Evolutionary conservation across 2,888 invertebrate species (phyloP).

Genomic region (Melanostoma mellinum): DNA sequence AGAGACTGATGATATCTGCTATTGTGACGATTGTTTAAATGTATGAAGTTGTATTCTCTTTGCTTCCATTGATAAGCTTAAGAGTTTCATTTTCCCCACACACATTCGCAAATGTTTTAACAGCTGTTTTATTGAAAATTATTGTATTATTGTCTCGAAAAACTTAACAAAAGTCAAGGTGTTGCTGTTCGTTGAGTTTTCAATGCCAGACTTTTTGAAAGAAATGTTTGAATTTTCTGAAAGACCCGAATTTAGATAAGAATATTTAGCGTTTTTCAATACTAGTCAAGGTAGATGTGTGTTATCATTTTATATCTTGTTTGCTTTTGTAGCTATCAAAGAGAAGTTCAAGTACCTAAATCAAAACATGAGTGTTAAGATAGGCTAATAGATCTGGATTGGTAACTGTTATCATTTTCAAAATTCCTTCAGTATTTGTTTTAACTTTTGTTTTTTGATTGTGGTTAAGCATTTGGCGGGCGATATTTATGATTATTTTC

Average conservation of each 20-base stretch:
- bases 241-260: conserved; percentile 19
- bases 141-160: neutral
- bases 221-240: neutral
- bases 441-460: too few relatives aligned
- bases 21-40: conserved; percentile 88
- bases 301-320: conserved; percentile 7
- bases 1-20: conserved; percentile 87
- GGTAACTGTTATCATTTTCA: too few relatives aligned
- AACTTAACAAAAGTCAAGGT: neutral
- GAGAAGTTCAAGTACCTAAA: conserved; percentile 7
- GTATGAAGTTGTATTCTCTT: conserved; percentile 75
- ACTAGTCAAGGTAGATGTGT: neutral
- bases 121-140: conserved; percentile 27
- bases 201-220: conserved; percentile 49
- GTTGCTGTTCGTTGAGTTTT: conserved; percentile 29
- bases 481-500: too few relatives aligned
- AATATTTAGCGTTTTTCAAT: neutral
- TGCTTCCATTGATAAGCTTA: neutral
- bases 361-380: neutral
- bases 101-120: conserved; percentile 14
- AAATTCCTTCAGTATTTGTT: too few relatives aligned
- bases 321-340: neutral
- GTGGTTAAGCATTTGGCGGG: too few relatives aligned
- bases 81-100: neutral
- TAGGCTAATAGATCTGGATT: neutral